A percentile compares a stretch with the other conserved stretches of the same genome.
phyloP scores from a whole-genome alignment of 2,888 invertebrate genomes.

The Ophraella communa region DNA sequence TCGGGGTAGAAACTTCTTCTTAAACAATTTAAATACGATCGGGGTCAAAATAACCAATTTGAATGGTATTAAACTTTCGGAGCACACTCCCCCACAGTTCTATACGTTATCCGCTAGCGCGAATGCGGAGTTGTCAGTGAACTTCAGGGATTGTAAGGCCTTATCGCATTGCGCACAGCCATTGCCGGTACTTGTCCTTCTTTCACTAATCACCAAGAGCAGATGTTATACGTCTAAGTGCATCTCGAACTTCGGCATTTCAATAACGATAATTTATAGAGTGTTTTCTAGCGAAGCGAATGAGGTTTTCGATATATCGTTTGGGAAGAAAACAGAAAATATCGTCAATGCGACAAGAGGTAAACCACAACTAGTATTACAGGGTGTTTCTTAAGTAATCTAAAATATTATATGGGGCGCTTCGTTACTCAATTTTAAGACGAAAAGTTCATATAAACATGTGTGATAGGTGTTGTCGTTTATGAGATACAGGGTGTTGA shows the following conservation, averaged over 20 bases:
- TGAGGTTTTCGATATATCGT: background rate
- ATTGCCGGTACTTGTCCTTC: constrained; percentile 16
- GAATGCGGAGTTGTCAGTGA: constrained; percentile 14
- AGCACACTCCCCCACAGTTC: constrained; percentile 38
- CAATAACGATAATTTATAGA: background rate
- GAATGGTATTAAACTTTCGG: constrained; percentile 41
- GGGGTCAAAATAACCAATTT: constrained; percentile 46
- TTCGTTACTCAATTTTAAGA: no score
- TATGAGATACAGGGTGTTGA: no score
- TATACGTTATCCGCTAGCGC: constrained; percentile 11
- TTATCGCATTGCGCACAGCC: constrained; percentile 16
- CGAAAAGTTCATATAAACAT: no score
- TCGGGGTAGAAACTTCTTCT: constrained; percentile 24
- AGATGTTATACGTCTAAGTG: constrained; percentile 14
- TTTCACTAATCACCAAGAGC: constrained; percentile 14
- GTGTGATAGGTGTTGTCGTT: no score
- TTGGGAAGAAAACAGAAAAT: background rate
- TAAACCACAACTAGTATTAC: no score
- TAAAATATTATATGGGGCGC: no score
- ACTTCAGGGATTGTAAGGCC: constrained; percentile 15
- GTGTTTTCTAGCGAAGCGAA: background rate
- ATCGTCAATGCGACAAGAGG: background rate
- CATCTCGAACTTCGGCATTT: constrained; percentile 8
- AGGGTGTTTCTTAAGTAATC: no score
- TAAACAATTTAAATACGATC: constrained; percentile 40